phyloP scores from a whole-genome alignment of 2,888 invertebrate species.

The Tuberolachnus salignus region DNA sequence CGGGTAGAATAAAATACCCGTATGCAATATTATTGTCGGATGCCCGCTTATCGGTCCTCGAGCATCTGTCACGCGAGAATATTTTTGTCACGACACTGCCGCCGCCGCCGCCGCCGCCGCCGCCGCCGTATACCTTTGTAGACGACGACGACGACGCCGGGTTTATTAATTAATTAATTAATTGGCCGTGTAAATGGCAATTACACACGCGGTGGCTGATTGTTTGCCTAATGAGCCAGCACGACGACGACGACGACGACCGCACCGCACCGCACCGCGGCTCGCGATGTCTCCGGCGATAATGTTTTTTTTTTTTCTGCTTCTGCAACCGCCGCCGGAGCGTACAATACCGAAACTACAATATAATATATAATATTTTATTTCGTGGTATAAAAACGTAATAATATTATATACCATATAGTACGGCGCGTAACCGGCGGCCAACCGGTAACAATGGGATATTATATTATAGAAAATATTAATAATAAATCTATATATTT shows the following conservation, averaged over 20 bases:
- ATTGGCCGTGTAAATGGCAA: constrained; percentile 53
- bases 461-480: constrained; percentile 8
- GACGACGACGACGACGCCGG: constrained; percentile 8
- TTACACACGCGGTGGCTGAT: constrained; percentile 52
- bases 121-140: no score
- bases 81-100: constrained; percentile 45
- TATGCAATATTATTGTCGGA: background rate
- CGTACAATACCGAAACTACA: constrained; percentile 12
- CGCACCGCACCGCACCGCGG: no score
- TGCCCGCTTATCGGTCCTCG: constrained; percentile 15
- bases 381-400: background rate
- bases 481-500: background rate
- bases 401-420: background rate
- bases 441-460: background rate
- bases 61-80: constrained; percentile 47
- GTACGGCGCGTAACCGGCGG: background rate
- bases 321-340: background rate
- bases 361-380: background rate
- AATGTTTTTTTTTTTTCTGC: constrained; percentile 10
- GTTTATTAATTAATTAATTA: constrained; percentile 57
- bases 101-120: constrained; percentile 5
- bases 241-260: no score
- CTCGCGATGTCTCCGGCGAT: constrained; percentile 6
- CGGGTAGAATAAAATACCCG: no score
- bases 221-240: constrained; percentile 54